Evolutionary conservation across 2,113 vertebrate species (phyloP).

Genomic region (Hyperoodon ampullatus): DNA sequence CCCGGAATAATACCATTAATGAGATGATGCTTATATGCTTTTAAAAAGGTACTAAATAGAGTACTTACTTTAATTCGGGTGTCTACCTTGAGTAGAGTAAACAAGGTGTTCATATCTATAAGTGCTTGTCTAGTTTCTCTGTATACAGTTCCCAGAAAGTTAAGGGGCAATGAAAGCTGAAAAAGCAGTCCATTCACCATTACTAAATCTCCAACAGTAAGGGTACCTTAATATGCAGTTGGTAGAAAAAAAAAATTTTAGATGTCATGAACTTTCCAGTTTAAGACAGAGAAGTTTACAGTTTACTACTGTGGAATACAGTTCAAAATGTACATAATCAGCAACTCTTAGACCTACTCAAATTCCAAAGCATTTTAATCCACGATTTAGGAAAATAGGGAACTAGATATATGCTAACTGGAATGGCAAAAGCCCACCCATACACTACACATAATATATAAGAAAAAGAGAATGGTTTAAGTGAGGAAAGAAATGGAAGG

Average conservation of each 20-base stretch:
- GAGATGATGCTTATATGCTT: conserved; percentile 35
- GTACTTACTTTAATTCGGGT: conserved; percentile 97
- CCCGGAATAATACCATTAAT: conserved; percentile 54
- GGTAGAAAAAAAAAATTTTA: conserved; percentile 50
- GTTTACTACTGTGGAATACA: conserved; percentile 30
- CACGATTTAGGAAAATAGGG: neutral
- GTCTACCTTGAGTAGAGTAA: conserved; percentile 95
- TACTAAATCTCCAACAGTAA: conserved; percentile 97
- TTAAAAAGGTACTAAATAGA: conserved; percentile 57
- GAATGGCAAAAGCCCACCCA: neutral
- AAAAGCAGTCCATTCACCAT: conserved; percentile 99
- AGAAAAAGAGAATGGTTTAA: neutral
- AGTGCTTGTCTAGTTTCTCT: conserved; percentile 98
- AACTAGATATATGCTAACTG: conserved; percentile 11
- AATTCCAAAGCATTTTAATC: conserved; percentile 42
- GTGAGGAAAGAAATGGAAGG: conserved; percentile 31
- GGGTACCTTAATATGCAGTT: conserved; percentile 86
- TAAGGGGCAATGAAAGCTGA: conserved; percentile 97
- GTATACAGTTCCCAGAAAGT: conserved; percentile 99
- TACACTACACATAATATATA: neutral
- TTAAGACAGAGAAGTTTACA: conserved; percentile 53
- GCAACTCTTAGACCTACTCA: neutral
- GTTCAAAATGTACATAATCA: conserved; percentile 48
- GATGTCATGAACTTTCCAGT: conserved; percentile 6
- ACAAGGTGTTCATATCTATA: conserved; percentile 98